Conservation (phyloP, 2,797 vertebrate genomes). For the Furcifer pardalis region DNA sequence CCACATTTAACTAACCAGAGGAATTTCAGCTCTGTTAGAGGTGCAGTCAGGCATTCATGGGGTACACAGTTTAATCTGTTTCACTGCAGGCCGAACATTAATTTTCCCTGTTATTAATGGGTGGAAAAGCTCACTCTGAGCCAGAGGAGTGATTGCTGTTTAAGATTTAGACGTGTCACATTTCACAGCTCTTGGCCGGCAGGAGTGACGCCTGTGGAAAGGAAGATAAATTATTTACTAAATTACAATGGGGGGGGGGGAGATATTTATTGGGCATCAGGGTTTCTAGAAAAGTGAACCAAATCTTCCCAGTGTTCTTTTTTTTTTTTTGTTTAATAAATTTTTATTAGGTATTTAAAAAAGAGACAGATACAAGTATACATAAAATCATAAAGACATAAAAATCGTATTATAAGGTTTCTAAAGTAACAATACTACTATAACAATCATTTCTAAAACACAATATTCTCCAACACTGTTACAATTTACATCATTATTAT, state of each 20-base stretch:
- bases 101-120: constrained; percentile 86
- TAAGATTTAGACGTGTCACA: constrained; percentile 73
- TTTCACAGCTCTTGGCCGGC: constrained; percentile 73
- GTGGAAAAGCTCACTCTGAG: constrained; percentile 76
- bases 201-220: constrained; percentile 63
- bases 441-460: too few species aligned
- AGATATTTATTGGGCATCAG: constrained; percentile 47
- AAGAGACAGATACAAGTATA: too few species aligned
- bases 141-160: constrained; percentile 74
- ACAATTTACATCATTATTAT: too few species aligned
- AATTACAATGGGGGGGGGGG: constrained; percentile 45
- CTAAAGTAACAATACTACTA: too few species aligned
- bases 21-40: constrained; percentile 82
- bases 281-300: neutral
- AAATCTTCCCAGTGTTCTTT: constrained; percentile 23
- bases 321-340: too few species aligned
- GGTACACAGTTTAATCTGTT: constrained; percentile 81
- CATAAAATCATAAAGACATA: too few species aligned
- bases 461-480: too few species aligned
- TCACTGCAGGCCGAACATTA: constrained; percentile 84
- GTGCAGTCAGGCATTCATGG: constrained; percentile 81
- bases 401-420: too few species aligned
- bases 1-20: constrained; percentile 75
- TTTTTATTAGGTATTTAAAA: too few species aligned
- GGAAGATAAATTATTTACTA: constrained; percentile 71